Evolutionary conservation across 2,797 vertebrate genomes (phyloP).

Genomic region (Natrix natrix): DNA sequence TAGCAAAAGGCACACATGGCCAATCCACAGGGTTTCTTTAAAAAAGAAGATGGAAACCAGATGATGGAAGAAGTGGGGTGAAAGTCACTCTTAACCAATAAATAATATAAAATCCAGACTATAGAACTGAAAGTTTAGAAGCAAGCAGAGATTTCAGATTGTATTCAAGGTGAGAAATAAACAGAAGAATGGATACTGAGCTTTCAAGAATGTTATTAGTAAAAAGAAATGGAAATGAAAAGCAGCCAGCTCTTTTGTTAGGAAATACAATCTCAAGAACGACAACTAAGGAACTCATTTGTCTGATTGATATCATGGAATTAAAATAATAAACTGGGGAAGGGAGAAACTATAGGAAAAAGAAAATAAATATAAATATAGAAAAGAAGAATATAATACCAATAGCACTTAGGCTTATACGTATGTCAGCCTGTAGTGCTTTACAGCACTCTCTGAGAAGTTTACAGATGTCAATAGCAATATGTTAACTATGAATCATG

Average conservation of each 20-base stretch:
- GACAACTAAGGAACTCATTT: neutral
- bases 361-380: constrained; percentile 10
- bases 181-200: constrained; percentile 3
- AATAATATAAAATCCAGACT: constrained; percentile 40
- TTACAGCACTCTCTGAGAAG: neutral
- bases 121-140: constrained; percentile 22
- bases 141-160: constrained; percentile 21
- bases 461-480: neutral
- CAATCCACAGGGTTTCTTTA: constrained; percentile 22
- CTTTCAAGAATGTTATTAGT: constrained; percentile 3
- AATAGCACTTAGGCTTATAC: neutral
- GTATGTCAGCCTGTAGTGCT: neutral
- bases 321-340: neutral
- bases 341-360: constrained; percentile 11
- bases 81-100: constrained; percentile 56
- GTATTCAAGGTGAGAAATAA: constrained; percentile 30
- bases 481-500: neutral
- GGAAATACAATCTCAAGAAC: constrained; percentile 8
- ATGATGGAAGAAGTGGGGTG: constrained; percentile 50
- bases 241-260: constrained; percentile 16
- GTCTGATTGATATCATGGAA: constrained; percentile 14
- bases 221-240: neutral
- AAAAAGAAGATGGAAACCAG: constrained; percentile 48
- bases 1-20: constrained; percentile 46
- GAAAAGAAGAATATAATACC: constrained; percentile 1